Evolutionary conservation across 2,888 invertebrate genomes (phyloP), one percentile per base, ranked within the genome.

Genomic region (Chrysodeixis includens): DNA sequence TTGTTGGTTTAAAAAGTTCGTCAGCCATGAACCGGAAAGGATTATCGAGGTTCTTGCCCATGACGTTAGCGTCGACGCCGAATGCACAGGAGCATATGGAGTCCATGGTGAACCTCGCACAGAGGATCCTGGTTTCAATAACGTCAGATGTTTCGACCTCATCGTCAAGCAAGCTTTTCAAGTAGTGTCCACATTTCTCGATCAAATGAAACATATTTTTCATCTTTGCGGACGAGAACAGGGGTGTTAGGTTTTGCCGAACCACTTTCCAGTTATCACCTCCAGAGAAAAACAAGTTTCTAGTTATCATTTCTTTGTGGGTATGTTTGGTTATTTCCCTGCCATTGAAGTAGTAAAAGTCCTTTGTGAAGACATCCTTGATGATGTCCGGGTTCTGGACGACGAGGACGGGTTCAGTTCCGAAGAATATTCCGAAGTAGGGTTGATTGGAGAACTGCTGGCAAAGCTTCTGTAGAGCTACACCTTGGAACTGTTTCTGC

Each of bases 121-220:
- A 65, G 0, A 88, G 22, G 0, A 62, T 32, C 53, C 81, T 84
- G 0, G 76, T 71, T 40, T 88, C 86, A 0, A 88, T 35, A 0
- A 73, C 65, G 1, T 78, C 56, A 0, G 71, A 68, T 0, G 51
- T 60, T 0, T 57, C 26, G 0, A 54, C 57, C 46, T 82, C 82
- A 10, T 75, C 58, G 14, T 85, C 81, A 0, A 91, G 66, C 52
- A 87, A 57, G 0, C 73, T 69, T 70, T 91, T 88, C 2, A 89
- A 80, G 0, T 52, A 63, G 2, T 74, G 57, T 1, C 78, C 61
- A 62, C 86, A 88, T 8, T 83, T 83, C 35, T 86, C 78, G 1
- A 92, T 87, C 30, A 92, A 79, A 72, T 84, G 60, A 55, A 88
- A 92, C 91, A 92, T 92, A 7, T 86, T 89, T 66, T 83, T 91